Percentiles rank a stretch among this genome's conserved stretches.
These are phyloP conservation scores for Ceyx cyanopectus DNA, from an alignment of 2,113 vertebrate genomes.

Conservation along the genomic window DNA sequence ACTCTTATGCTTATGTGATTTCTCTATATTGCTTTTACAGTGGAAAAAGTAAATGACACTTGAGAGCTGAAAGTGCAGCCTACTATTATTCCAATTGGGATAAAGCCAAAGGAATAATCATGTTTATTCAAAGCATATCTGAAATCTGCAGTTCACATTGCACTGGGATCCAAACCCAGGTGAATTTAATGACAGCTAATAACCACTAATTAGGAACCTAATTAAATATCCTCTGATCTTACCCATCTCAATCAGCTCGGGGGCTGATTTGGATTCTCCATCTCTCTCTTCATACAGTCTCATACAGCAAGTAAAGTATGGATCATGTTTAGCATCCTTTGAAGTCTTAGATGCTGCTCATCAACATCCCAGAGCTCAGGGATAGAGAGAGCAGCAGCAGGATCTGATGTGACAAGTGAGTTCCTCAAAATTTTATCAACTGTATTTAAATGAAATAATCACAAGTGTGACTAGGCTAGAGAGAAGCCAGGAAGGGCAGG, in stretches of 20 bases:
- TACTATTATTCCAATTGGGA: background rate
- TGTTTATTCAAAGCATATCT: background rate
- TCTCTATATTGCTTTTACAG: background rate
- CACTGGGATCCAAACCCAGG: background rate
- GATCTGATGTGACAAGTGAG: background rate
- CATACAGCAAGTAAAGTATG: background rate
- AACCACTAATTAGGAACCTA: conserved; percentile 21
- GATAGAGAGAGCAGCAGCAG: background rate
- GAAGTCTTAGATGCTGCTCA: background rate
- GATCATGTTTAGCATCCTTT: background rate
- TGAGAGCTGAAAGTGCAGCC: background rate
- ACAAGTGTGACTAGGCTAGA: background rate
- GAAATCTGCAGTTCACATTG: background rate
- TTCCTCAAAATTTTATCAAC: background rate
- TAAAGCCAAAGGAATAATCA: background rate
- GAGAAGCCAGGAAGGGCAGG: background rate
- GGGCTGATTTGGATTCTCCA: background rate
- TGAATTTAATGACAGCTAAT: conserved; percentile 27
- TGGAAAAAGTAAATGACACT: background rate
- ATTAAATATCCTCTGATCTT: conserved; percentile 32
- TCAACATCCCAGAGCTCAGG: background rate
- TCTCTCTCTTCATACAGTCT: background rate
- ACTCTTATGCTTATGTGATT: background rate
- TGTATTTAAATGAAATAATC: background rate
- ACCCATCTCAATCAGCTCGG: background rate